Conservation (phyloP, 2,113 vertebrate species). For the Apodemus speciosus region DNA sequence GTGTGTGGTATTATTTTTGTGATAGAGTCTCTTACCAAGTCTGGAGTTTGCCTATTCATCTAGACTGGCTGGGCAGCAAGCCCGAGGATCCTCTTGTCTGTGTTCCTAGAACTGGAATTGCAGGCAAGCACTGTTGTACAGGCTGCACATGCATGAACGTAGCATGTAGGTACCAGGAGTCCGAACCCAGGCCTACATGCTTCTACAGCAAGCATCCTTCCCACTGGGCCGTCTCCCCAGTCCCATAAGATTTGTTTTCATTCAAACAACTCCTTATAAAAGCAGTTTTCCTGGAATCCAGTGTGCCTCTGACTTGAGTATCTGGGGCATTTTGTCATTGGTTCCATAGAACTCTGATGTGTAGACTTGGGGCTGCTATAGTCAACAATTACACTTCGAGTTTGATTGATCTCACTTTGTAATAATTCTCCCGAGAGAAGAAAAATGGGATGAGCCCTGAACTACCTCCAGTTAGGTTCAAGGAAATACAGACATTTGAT, state of each 20-base stretch:
- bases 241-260: not conserved
- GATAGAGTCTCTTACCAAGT: not conserved
- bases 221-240: not conserved
- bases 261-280: slow-evolving; percentile 27
- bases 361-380: not conserved
- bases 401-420: slow-evolving; percentile 28
- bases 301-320: not conserved
- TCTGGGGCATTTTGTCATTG: slow-evolving; percentile 27
- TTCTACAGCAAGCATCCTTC: not conserved
- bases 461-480: not conserved
- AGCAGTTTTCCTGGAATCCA: slow-evolving; percentile 24
- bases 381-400: slow-evolving; percentile 13
- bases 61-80: not conserved
- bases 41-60: too few species aligned
- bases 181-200: not conserved
- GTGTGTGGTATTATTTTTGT: not conserved
- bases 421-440: slow-evolving; percentile 42
- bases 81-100: not conserved
- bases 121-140: not conserved
- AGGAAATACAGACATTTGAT: slow-evolving; percentile 76
- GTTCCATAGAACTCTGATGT: slow-evolving; percentile 45
- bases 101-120: too few species aligned
- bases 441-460: slow-evolving; percentile 33
- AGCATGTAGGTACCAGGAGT: not conserved
- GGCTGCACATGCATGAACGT: not conserved